Base-by-base conservation (phyloP, 2,888 invertebrate species). In the Heliothis peltigera region DNA sequence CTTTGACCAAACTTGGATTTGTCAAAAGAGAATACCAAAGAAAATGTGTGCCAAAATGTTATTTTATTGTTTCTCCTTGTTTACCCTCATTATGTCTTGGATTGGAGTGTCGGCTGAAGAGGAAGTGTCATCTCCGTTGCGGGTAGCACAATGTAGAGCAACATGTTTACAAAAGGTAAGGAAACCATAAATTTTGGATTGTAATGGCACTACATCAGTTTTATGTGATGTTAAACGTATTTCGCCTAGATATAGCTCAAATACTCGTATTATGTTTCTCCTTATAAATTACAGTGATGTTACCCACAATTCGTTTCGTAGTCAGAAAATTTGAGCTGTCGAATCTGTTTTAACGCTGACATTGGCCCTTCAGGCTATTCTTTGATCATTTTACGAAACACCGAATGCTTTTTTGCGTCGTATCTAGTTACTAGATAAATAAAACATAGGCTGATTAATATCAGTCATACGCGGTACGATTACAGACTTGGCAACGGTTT, bases 71-170 rank as follows among this genome's bases (percentile, higher is more conserved):
- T 94, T 93, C 83, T 91, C 89, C 86, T 87, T 94, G 85, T 91
- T 94, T 88, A 90, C 91, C 83, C 84, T 90, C 79, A 82, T 93
- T 77, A 87, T 92, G 84, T 89, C 91, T 82, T 93, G 95, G 95
- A 94, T 94, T 92, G 94, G 91, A 87, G 94, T 93, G 88, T 82
- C 88, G 58, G 96, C 96, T 77, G 96, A 96, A 84, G 96, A 96
- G 93, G 96, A 96, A 88, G 96, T 97, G 80, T 96, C 96, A 69
- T 97, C 97, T 83, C 97, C 97, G 64, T 91, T 97, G 78, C 95
- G 97, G 84, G 97, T 97, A 80, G 97, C 97, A 80, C 97, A 97
- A 84, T 97, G 97, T 90, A 93, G 97, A 90, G 97, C 97, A 78
- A 96, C 96, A 79, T 97, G 97, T 91, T 95, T 97, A 84, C 96